Evolutionary conservation across 2,888 invertebrate genomes (phyloP).

Genomic region (Clusia tigrina): DNA sequence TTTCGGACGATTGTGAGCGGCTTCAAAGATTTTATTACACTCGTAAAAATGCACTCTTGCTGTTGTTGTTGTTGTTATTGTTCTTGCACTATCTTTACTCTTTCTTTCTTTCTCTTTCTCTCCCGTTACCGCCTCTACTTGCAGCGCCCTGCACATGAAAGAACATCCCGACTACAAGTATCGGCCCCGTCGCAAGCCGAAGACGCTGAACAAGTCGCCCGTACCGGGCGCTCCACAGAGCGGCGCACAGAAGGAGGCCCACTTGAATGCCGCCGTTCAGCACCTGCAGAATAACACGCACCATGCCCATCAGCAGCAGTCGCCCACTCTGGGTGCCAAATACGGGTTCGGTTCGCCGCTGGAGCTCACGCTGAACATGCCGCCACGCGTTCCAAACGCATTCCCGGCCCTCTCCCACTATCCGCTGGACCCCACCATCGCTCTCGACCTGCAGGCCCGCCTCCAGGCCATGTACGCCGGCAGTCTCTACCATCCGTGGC

Average conservation of each 20-base stretch:
- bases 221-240: conserved; percentile 47
- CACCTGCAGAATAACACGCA: not conserved
- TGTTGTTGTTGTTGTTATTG: conserved; percentile 25
- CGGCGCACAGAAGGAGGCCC: conserved; percentile 43
- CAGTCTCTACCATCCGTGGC: conserved; percentile 63
- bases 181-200: conserved; percentile 85
- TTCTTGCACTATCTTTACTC: not conserved
- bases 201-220: conserved; percentile 76
- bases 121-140: conserved; percentile 38
- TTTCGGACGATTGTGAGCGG: too few species aligned
- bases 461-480: conserved; percentile 64
- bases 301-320: conserved; percentile 36
- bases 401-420: conserved; percentile 59
- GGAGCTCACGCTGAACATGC: conserved; percentile 58
- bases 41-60: conserved; percentile 13
- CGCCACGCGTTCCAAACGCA: conserved; percentile 51
- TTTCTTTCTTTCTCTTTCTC: too few species aligned
- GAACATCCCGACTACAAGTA: conserved; percentile 94
- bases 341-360: conserved; percentile 62
- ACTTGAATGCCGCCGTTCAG: conserved; percentile 36
- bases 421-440: conserved; percentile 62
- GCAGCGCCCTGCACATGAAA: conserved; percentile 90
- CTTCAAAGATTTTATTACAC: conserved; percentile 33
- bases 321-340: conserved; percentile 47
- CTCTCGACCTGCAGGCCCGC: conserved; percentile 63